A percentile compares a stretch with the other conserved stretches of the same genome.
These are phyloP conservation scores for Hymenopus coronatus DNA, from an alignment of 2,888 invertebrate genomes.

Conservation along the genomic window DNA sequence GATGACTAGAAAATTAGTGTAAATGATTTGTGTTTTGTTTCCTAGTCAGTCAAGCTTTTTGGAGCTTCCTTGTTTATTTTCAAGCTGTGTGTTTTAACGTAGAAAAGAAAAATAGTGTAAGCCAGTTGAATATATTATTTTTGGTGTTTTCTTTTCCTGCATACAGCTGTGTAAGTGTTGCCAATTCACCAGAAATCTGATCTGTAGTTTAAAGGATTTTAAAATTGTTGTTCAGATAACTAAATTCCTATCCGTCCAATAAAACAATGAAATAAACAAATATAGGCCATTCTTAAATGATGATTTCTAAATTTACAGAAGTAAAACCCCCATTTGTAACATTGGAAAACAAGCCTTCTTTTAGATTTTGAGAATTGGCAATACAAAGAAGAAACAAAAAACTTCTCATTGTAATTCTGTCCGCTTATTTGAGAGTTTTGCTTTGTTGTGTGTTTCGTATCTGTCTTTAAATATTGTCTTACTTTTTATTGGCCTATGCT, in stretches of 20 bases:
- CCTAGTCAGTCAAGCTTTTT: neutral
- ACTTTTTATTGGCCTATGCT: neutral
- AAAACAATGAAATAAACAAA: too few relatives aligned
- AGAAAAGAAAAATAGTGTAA: neutral
- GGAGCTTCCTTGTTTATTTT: neutral
- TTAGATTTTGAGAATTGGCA: neutral
- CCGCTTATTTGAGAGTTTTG: neutral
- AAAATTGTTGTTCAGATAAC: neutral
- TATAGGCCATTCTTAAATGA: neutral
- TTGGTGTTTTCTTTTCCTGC: neutral
- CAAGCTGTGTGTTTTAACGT: neutral
- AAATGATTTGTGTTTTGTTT: neutral
- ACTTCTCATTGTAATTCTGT: neutral
- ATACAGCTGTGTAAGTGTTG: neutral
- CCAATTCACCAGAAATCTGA: neutral
- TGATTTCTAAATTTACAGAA: neutral
- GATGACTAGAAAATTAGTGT: neutral
- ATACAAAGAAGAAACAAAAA: neutral
- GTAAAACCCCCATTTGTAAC: too few relatives aligned
- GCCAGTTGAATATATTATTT: neutral
- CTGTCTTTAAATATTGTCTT: neutral
- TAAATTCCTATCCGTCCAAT: neutral
- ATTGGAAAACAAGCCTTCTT: too few relatives aligned
- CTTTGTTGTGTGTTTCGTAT: neutral
- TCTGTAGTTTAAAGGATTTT: too few relatives aligned